phyloP scores from a whole-genome alignment of 2,797 vertebrate genomes.

The Alosa sapidissima region DNA sequence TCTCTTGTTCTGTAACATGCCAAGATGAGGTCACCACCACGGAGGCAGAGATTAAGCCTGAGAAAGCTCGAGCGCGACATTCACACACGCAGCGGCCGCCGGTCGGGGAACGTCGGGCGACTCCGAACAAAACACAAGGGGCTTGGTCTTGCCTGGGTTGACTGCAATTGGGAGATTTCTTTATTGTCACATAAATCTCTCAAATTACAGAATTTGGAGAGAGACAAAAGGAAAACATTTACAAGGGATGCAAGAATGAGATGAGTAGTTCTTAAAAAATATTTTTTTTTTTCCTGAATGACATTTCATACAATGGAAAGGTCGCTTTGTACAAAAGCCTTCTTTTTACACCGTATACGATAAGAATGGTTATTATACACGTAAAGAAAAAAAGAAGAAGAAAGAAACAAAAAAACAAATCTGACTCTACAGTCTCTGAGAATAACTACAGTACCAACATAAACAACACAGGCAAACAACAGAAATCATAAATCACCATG shows the following conservation, averaged over 20 bases:
- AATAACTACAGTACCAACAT: background rate
- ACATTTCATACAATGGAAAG: constrained; percentile 14
- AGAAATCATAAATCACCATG: background rate
- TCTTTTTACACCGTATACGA: constrained; percentile 1
- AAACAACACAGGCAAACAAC: background rate
- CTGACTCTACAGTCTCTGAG: background rate
- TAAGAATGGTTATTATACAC: background rate
- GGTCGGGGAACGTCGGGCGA: constrained; percentile 37
- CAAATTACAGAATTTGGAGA: constrained; percentile 38
- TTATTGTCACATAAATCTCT: constrained; percentile 54
- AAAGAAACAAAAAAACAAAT: background rate
- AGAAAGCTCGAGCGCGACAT: constrained; percentile 21
- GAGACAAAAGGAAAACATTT: constrained; percentile 44
- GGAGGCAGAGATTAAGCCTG: background rate
- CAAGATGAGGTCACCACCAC: background rate
- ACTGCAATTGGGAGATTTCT: constrained; percentile 17
- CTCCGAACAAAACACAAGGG: constrained; percentile 47
- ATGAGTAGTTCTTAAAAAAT: constrained; percentile 33
- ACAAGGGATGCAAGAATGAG: constrained; percentile 22
- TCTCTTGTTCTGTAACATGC: background rate
- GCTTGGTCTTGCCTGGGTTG: constrained; percentile 41
- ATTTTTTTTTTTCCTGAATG: constrained; percentile 36
- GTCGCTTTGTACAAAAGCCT: constrained; percentile 21
- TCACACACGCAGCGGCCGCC: constrained; percentile 7
- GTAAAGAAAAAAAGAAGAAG: background rate